A percentile compares a stretch with the other conserved stretches of the same genome.
phyloP scores from a whole-genome alignment of 2,113 vertebrate species.

The Salvelinus namaycush region DNA sequence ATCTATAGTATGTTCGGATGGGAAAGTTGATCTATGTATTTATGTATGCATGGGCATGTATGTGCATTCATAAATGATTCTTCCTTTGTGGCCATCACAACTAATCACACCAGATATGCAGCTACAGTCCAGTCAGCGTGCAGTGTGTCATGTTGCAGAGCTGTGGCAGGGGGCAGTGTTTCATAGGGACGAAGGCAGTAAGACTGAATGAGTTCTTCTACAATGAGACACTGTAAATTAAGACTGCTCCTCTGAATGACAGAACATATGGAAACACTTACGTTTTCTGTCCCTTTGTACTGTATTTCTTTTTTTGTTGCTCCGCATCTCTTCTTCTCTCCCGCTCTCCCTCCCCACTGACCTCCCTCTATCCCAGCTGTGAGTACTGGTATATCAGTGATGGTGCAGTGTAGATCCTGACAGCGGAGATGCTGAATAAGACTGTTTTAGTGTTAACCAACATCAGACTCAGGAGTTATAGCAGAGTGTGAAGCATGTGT shows the following conservation, averaged over 20 bases:
- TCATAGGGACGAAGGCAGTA: constrained; percentile 7
- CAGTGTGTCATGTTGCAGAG: constrained; percentile 6
- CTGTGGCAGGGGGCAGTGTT: constrained; percentile 58
- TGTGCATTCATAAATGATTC: constrained; percentile 14
- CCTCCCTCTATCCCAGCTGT: constrained; percentile 19
- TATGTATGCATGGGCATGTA: constrained; percentile 6
- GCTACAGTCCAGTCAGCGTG: too few relatives aligned
- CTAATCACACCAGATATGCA: background rate
- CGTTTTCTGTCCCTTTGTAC: background rate
- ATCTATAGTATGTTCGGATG: too few relatives aligned
- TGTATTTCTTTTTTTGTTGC: background rate
- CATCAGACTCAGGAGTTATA: too few relatives aligned
- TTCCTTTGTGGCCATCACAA: background rate
- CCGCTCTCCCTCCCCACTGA: constrained; percentile 4
- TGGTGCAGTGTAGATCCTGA: constrained; percentile 21
- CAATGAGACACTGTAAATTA: background rate
- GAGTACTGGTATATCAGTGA: background rate
- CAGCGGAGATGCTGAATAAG: constrained; percentile 20
- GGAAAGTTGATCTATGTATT: background rate
- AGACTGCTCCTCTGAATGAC: background rate
- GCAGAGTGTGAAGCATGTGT: background rate
- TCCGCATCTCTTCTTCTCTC: background rate
- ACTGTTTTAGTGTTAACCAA: too few relatives aligned
- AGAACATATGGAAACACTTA: background rate
- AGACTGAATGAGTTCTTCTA: background rate